Conservation (phyloP, 2,113 vertebrate genomes). For the Tenrec ecaudatus region DNA sequence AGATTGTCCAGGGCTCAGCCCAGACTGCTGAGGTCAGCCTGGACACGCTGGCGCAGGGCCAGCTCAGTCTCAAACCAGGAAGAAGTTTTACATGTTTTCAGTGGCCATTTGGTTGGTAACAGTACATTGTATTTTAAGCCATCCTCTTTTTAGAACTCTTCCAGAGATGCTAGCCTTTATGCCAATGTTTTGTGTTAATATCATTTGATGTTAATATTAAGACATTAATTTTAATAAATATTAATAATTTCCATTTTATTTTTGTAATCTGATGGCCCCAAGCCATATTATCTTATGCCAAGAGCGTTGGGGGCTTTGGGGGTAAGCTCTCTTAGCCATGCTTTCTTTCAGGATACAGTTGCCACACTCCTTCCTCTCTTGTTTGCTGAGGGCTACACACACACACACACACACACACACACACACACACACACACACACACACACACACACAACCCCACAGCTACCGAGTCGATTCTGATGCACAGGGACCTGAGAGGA, state of each 20-base stretch:
- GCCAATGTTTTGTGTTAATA: neutral
- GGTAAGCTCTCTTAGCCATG: neutral
- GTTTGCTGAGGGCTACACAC: neutral
- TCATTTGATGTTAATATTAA: neutral
- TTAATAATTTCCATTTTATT: neutral
- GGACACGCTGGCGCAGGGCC: slow-evolving; percentile 82
- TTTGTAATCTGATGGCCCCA: neutral
- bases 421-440: too few relatives aligned
- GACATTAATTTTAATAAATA: too few relatives aligned
- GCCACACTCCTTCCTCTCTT: neutral
- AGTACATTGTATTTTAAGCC: neutral
- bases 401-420: too few relatives aligned
- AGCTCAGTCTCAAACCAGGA: slow-evolving; percentile 85
- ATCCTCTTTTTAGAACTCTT: neutral
- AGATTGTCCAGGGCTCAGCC: slow-evolving; percentile 82
- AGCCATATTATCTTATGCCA: neutral
- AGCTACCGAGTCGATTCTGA: too few relatives aligned
- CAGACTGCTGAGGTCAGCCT: slow-evolving; percentile 83
- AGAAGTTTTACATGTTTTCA: neutral
- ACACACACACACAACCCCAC: too few relatives aligned
- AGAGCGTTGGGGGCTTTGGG: neutral
- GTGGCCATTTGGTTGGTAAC: neutral
- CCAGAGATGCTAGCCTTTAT: neutral
- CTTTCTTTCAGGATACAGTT: neutral
- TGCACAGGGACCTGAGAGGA: too few relatives aligned